Evolutionary conservation across 2,113 vertebrate species (phyloP).

Genomic region (Elachura formosa): DNA sequence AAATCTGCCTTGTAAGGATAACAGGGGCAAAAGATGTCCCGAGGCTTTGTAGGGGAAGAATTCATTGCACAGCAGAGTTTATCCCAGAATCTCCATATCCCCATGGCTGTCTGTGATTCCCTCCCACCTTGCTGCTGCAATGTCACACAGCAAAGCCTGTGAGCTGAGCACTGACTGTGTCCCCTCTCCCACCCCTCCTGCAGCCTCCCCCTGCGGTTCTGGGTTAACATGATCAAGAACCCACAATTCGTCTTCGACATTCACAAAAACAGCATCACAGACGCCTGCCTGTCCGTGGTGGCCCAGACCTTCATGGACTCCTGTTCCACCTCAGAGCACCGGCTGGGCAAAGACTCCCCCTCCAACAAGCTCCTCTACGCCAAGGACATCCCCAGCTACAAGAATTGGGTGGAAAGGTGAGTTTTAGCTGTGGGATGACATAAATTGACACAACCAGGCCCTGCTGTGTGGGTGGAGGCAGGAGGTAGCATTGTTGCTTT

Average conservation of each 20-base stretch:
- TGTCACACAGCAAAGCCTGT: too few species aligned
- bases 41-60: neutral
- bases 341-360: conserved; percentile 96
- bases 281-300: conserved; percentile 95
- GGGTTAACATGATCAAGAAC: conserved; percentile 99
- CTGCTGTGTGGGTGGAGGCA: neutral
- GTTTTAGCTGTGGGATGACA: neutral
- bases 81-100: neutral
- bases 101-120: fast-evolving
- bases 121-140: neutral
- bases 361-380: conserved; percentile 98
- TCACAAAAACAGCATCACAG: conserved; percentile 98
- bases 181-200: neutral
- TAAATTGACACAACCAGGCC: neutral
- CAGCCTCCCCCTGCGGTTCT: conserved; percentile 93
- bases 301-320: conserved; percentile 99
- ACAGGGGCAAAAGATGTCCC: neutral
- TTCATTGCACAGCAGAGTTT: neutral
- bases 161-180: neutral
- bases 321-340: conserved; percentile 96
- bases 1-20: neutral
- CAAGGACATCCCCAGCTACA: conserved; percentile 99
- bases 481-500: neutral
- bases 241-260: conserved; percentile 98
- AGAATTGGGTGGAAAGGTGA: conserved; percentile 99